Base-by-base conservation (phyloP, 2,113 vertebrate species). In the Neolamprologus sp. region DNA sequence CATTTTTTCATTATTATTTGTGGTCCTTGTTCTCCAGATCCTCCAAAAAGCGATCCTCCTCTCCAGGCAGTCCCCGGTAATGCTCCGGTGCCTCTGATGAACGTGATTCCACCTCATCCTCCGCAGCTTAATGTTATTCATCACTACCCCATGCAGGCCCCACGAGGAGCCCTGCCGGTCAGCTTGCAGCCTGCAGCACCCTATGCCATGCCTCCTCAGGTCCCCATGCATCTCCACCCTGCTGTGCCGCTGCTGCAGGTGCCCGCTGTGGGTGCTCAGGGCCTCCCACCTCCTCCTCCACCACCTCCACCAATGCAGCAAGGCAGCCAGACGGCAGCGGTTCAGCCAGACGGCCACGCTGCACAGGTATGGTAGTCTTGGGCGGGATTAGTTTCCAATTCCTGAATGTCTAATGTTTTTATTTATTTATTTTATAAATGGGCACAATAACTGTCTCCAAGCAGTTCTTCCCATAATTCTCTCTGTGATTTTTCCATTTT, bases 291-390 rank as follows among this genome's bases (percentile, higher is more conserved):
- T 0, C 99, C 98, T 8, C 98, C 99, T 8, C 98, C 99, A 6
- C 99, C 99, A 1, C 99, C 98, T 45, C 98, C 98, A 13, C 99
- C 98, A 85, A 97, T 98, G 91, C 99, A 99, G 65, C 98, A 98
- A 91, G 95, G 97, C 90, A 96, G 63, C 95, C 97, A 97, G 90
- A 91, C 82, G 0, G 88, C 96, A 60, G 95, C 97, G 57, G 94
- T 97, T 85, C 98, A 97, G 28, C 93, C 97, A 28, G 98, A 99
- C 14, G 96, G 96, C 86, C 97, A 97, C 82, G 96, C 94, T 2
- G 81, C 97, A 88, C 98, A 98, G 98, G 98, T 99, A 94, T 79
- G 93, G 5, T 19, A 12, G 9, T 51, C 7, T 7, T 12, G 23
- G 42, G 35, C 4, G 6, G 35, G 28, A 42, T 10, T 16, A 6